Conservation (phyloP, 2,888 invertebrate species). For the Acrobasis repandana region DNA sequence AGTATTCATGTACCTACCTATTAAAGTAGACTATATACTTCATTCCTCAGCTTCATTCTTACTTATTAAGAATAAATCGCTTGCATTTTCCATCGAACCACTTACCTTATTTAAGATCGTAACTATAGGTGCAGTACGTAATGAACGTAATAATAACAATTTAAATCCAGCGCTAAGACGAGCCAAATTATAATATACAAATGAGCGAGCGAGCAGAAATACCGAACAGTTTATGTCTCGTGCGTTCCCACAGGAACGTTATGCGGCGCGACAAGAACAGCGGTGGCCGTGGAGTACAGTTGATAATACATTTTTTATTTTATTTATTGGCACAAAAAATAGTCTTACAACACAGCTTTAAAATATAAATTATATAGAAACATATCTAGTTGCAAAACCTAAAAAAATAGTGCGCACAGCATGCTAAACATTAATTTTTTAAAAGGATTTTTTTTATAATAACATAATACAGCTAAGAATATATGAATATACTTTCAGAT, state of each 20-base stretch:
- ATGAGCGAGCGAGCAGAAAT: conserved; percentile 81
- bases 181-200: conserved; percentile 81
- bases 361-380: too few relatives aligned
- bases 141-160: conserved; percentile 60
- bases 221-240: conserved; percentile 80
- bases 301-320: conserved; percentile 20
- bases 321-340: too few relatives aligned
- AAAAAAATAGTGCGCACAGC: too few relatives aligned
- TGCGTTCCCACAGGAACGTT: conserved; percentile 82
- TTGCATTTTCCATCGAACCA: not conserved
- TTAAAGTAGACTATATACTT: too few relatives aligned
- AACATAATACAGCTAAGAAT: too few relatives aligned
- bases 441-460: too few relatives aligned
- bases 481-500: too few relatives aligned
- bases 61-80: conserved; percentile 6
- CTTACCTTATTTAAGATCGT: conserved; percentile 19
- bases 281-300: conserved; percentile 43
- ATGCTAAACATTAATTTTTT: too few relatives aligned
- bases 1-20: too few relatives aligned
- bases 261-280: conserved; percentile 59
- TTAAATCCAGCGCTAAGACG: conserved; percentile 55
- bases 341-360: too few relatives aligned
- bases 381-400: too few relatives aligned
- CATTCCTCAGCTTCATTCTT: too few relatives aligned
- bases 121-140: conserved; percentile 40